A percentile compares a stretch with the other conserved stretches of the same genome.
These are phyloP conservation scores for Drosophila tripunctata DNA, from an alignment of 2,888 invertebrate genomes.

Conservation along the genomic window DNA sequence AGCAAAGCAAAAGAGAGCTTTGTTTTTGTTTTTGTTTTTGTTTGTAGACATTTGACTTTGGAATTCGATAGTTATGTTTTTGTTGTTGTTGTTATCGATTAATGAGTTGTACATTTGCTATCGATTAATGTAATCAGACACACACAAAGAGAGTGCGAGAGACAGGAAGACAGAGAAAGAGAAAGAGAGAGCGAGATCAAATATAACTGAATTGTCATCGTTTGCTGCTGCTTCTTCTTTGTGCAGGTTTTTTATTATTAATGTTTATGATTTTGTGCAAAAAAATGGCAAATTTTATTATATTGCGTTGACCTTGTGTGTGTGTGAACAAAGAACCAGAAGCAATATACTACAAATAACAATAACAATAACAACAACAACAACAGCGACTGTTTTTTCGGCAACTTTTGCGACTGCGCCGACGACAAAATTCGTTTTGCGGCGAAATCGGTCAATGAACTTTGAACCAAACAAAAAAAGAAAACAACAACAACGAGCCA, in stretches of 20 bases:
- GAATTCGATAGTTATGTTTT: too few relatives aligned
- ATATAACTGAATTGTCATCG: slow-evolving; percentile 16
- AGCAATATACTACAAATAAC: too few relatives aligned
- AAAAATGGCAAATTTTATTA: slow-evolving; percentile 37
- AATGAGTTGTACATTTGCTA: too few relatives aligned
- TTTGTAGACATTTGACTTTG: too few relatives aligned
- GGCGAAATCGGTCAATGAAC: slow-evolving; percentile 79
- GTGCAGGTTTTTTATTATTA: slow-evolving; percentile 41
- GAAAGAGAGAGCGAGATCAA: too few relatives aligned
- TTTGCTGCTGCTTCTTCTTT: slow-evolving; percentile 22
- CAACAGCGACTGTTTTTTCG: slow-evolving; percentile 13
- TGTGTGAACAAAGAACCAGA: slow-evolving; percentile 13
- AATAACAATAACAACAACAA: background rate
- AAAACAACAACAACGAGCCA: slow-evolving; percentile 1
- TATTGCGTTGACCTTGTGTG: slow-evolving; percentile 54
- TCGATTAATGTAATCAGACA: too few relatives aligned
- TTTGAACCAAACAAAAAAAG: slow-evolving; percentile 66
- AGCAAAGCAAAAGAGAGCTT: background rate
- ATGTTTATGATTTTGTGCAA: slow-evolving; percentile 45
- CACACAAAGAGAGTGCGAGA: too few relatives aligned
- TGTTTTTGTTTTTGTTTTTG: slow-evolving; percentile 4
- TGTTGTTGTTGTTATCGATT: too few relatives aligned
- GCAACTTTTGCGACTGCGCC: slow-evolving; percentile 45
- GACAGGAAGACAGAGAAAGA: too few relatives aligned
- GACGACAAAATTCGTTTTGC: slow-evolving; percentile 51